Conservation (phyloP, 2,888 invertebrate genomes). For the Campoletis raptor region DNA sequence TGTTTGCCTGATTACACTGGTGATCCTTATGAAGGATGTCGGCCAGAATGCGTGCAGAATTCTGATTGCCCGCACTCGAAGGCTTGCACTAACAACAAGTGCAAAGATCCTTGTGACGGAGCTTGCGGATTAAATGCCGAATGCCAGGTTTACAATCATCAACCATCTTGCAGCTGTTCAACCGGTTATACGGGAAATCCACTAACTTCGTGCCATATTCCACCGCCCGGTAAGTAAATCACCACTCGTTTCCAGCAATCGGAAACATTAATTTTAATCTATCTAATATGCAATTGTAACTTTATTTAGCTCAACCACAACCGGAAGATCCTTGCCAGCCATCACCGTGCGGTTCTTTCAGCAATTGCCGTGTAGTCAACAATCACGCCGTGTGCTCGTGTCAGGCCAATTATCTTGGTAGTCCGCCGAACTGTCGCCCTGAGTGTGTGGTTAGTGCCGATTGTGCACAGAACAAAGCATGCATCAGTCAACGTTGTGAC, state of each 20-base stretch:
- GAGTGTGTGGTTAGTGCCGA: slow-evolving; percentile 94
- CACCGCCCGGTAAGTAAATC: slow-evolving; percentile 83
- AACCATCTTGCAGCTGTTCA: slow-evolving; percentile 91
- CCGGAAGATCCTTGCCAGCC: slow-evolving; percentile 87
- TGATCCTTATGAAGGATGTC: slow-evolving; percentile 94
- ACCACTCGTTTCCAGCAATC: background rate
- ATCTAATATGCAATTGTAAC: background rate
- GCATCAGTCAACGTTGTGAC: slow-evolving; percentile 91
- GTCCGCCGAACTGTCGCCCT: slow-evolving; percentile 91
- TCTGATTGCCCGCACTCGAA: slow-evolving; percentile 92
- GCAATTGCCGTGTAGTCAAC: slow-evolving; percentile 90
- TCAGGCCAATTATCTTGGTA: slow-evolving; percentile 91
- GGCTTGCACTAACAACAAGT: slow-evolving; percentile 94
- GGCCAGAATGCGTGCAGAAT: slow-evolving; percentile 95
- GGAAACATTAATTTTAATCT: background rate
- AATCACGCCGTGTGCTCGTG: slow-evolving; percentile 94
- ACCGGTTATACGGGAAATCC: slow-evolving; percentile 93
- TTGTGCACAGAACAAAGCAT: slow-evolving; percentile 92
- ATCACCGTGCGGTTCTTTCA: slow-evolving; percentile 93
- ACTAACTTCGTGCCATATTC: slow-evolving; percentile 89
- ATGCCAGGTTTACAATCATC: slow-evolving; percentile 93
- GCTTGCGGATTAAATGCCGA: slow-evolving; percentile 94
- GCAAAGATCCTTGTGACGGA: slow-evolving; percentile 93
- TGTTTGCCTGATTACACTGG: slow-evolving; percentile 94
- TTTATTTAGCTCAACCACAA: slow-evolving; percentile 64